Conservation (phyloP, 2,797 vertebrate species). For the Chloroceryle inda region DNA sequence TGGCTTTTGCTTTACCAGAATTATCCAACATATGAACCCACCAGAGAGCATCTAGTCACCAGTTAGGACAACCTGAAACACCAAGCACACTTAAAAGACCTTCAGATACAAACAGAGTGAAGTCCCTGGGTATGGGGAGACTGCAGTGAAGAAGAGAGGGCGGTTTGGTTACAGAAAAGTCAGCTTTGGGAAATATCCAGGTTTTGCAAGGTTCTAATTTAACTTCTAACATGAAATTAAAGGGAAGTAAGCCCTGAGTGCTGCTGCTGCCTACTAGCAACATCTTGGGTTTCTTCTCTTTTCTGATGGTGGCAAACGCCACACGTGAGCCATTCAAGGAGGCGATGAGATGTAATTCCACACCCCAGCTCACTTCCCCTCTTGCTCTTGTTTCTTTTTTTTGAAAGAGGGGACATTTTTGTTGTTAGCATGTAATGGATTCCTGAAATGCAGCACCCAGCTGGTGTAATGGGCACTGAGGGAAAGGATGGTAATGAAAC, state of each 20-base stretch:
- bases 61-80: background rate
- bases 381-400: background rate
- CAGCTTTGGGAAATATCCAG: background rate
- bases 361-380: background rate
- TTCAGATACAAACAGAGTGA: background rate
- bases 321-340: accelerated
- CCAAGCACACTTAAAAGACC: background rate
- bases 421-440: background rate
- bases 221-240: background rate
- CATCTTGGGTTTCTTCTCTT: background rate
- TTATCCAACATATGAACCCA: background rate
- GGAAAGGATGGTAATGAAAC: conserved; percentile 7
- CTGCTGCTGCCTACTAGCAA: background rate
- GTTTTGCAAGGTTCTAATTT: background rate
- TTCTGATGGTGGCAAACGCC: background rate
- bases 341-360: background rate
- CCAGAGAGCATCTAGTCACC: background rate
- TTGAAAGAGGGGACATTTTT: background rate
- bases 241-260: background rate
- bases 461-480: background rate
- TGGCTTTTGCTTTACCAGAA: background rate
- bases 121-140: background rate
- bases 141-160: background rate
- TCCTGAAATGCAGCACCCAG: conserved; percentile 17
- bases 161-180: background rate